Conservation (phyloP, 2,888 invertebrate genomes). For the Parapristionchus giblindavisi region DNA sequence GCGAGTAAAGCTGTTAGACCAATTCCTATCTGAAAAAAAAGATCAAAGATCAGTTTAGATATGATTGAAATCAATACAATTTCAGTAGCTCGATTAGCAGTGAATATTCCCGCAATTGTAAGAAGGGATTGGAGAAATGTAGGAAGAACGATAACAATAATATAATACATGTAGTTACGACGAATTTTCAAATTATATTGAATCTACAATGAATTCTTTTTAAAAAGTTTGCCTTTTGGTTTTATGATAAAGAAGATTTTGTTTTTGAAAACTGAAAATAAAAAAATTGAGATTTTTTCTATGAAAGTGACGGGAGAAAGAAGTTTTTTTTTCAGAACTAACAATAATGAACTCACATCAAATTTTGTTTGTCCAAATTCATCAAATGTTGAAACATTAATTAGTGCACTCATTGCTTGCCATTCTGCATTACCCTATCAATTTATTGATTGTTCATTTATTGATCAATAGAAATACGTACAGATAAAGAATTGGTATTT, state of each 20-base stretch:
- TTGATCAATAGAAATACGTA: neutral
- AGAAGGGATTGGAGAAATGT: conserved; percentile 29
- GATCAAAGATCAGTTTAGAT: neutral
- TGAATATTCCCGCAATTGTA: conserved; percentile 30
- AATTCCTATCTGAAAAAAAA: conserved; percentile 27
- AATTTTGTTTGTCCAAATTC: conserved; percentile 21
- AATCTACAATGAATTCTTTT: neutral
- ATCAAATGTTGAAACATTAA: neutral
- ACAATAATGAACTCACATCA: conserved; percentile 24
- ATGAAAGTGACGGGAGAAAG: too few relatives aligned
- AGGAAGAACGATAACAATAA: conserved; percentile 33
- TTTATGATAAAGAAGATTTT: too few relatives aligned
- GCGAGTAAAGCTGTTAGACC: conserved; percentile 24
- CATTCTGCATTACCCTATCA: conserved; percentile 22
- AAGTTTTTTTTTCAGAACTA: too few relatives aligned
- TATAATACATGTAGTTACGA: conserved; percentile 30
- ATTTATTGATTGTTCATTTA: neutral
- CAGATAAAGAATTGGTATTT: conserved; percentile 22
- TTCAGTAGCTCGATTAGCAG: conserved; percentile 23
- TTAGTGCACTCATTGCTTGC: conserved; percentile 13
- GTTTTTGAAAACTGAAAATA: too few relatives aligned
- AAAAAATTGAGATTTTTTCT: too few relatives aligned
- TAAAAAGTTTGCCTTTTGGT: too few relatives aligned
- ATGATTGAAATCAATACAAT: neutral
- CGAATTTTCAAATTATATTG: conserved; percentile 27